Evolutionary conservation across 2,888 invertebrate species (phyloP), one percentile per base, ranked within the genome.

Genomic region (Pardosa pseudoannulata): DNA sequence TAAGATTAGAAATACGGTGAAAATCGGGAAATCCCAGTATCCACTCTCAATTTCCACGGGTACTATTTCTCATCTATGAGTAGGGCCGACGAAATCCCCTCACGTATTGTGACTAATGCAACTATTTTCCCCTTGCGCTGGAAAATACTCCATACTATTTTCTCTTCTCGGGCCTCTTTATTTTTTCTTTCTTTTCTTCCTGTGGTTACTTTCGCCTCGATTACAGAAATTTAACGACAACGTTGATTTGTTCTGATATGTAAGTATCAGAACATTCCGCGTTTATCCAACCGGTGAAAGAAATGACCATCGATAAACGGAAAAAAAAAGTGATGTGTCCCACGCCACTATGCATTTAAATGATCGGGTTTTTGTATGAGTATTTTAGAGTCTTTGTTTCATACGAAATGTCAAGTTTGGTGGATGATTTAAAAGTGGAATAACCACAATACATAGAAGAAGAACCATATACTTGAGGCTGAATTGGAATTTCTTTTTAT

Each of bases 181-280:
- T n/a, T n/a, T n/a, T n/a, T n/a, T n/a, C 9, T 3, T 2, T 56
- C 1, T 56, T 56, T 19, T 56, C 16, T 23, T 23, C 23, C 1
- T 19, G 23, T 9, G 2, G 9, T 6, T 46, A 9, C 23, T 19
- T 1, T 56, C 16, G n/a, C 11, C 23, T 56, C 56, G 56, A 56
- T 56, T 56, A 56, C 56, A 23, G 56, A 56, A 56, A 56, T 56
- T 56, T 56, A 56, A 56, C 23, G 56, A 56, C 56, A 23, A 56
- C 23, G 23, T 56, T 56, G 56, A 56, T 56, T 23, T 56, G 56
- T 56, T 23, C 56, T 56, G 56, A 56, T 56, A 16, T 56, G 56
- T 56, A 56, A 56, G 5, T 16, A n/a, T n/a, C n/a, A 23, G 23
- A 23, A 23, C 5, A 23, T n/a, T n/a, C 19, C 1, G 56, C 56